Base-by-base conservation (phyloP, 1,140 invertebrate genomes). In the Macrobrachium rosenbergii region DNA sequence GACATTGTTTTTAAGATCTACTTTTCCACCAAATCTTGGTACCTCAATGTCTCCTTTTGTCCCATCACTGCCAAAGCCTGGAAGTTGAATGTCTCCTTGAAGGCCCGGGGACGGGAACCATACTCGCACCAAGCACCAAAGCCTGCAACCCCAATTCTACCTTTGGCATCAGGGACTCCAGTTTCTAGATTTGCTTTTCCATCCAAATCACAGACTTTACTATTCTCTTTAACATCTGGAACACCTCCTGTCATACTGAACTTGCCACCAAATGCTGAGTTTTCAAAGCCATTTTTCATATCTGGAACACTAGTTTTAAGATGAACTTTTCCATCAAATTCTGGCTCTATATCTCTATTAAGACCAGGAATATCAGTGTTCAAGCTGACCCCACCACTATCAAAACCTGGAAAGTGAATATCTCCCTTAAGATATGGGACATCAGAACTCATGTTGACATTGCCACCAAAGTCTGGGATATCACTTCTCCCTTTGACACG, bases 21-120 rank as follows among this genome's bases (percentile, higher is more conserved):
- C 11, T 43, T 82, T 83, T 6, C 82, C 82, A 76, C 72, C 73
- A 83, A 73, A 72, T 43, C 45, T 58, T 19, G 81, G 81, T n/a
- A n/a, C n/a, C n/a, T n/a, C n/a, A n/a, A n/a, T n/a, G n/a, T n/a
- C n/a, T 28, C 72, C 19, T 58, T 76, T 37, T 37, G 28, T 3
- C 28, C 28, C 28, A 37, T 43, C 21, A 8, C 76, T 45, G 16
- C 76, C 76, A 78, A 78, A 21, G 17, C 82, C 67, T 59, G 63
- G 63, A 17, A 82, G 16, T 11, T 82, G 28, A 37, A 37, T 37
- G 3, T 3, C 28, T 37, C 28, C 28, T 37, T 37, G 1, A 37
- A 37, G 28, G 28, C 3, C 28, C 3, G 28, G 28, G 28, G 3
- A 2, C 28, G 28, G 28, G 3, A 37, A 1, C 45, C 7, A 62